Base-by-base conservation (phyloP, 2,113 vertebrate genomes). In the Gulo gulo region DNA sequence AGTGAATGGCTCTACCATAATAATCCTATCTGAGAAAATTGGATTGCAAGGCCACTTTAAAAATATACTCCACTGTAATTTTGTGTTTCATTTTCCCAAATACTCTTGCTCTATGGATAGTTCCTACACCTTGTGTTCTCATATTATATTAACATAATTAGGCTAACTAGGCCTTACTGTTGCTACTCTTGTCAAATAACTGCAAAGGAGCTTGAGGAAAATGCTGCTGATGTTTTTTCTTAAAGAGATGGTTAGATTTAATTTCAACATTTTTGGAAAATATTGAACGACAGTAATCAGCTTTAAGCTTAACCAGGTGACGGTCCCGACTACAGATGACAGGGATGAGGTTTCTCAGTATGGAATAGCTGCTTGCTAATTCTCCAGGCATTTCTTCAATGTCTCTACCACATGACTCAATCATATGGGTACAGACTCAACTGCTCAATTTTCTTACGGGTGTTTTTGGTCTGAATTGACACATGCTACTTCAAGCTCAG, bases 201-300 rank as follows among this genome's bases (percentile, higher is more conserved):
- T 57, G 20, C 24, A 86, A 82, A 96, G 21, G 39, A 81, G 7
- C 50, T 84, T 45, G 78, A 96, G 61, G 79, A 96, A 94, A 91
- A 91, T 0, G n/a, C 24, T 55, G 14, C 45, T 79, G 65, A 71
- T 92, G 52, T 87, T 89, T 92, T 84, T 79, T 63, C 52, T 97
- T 92, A 91, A 83, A 91, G 94, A 80, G 63, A 84, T 14, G 15
- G 23, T 81, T 94, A 74, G 78, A 80, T 94, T 92, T 91, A 93
- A 95, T 96, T 89, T 96, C 34, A 91, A 87, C 57, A 16, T 84
- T 97, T 98, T 97, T 45, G 83, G 88, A 96, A 93, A 96, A 95
- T 81, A 91, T 4, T 83, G 81, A 94, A 86, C 0, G 34, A 47
- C 34, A 29, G 39, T 47, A 88, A 96, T 95, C 47, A 85, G 23